Conservation (phyloP, 2,113 vertebrate species). For the Syngnathoides biaculeatus region DNA sequence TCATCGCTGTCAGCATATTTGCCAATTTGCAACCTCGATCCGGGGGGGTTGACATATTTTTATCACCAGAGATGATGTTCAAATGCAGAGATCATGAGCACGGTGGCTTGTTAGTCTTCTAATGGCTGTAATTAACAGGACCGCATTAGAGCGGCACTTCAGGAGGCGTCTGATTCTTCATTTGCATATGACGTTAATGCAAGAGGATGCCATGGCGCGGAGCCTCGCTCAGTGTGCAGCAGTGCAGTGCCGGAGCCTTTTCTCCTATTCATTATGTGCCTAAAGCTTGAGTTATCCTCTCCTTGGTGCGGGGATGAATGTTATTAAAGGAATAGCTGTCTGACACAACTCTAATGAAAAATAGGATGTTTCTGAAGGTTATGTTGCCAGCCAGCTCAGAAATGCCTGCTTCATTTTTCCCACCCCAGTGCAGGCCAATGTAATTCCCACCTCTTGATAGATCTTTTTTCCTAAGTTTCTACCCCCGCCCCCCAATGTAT, state of each 20-base stretch:
- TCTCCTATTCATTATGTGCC: slow-evolving; percentile 79
- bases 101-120: slow-evolving; percentile 84
- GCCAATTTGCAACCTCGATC: slow-evolving; percentile 92
- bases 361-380: slow-evolving; percentile 82
- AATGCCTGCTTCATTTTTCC: slow-evolving; percentile 75
- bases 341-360: slow-evolving; percentile 81
- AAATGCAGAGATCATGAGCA: slow-evolving; percentile 95
- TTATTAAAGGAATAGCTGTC: slow-evolving; percentile 78
- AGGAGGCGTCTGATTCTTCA: slow-evolving; percentile 85
- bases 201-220: slow-evolving; percentile 75
- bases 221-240: slow-evolving; percentile 69
- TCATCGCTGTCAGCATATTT: slow-evolving; percentile 92
- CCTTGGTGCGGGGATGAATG: slow-evolving; percentile 77
- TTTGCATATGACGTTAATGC: slow-evolving; percentile 83
- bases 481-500: no score
- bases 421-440: slow-evolving; percentile 62
- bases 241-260: slow-evolving; percentile 63
- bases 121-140: slow-evolving; percentile 96
- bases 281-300: slow-evolving; percentile 78
- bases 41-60: slow-evolving; percentile 86
- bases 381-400: slow-evolving; percentile 73
- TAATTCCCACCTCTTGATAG: slow-evolving; percentile 78
- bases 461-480: slow-evolving; percentile 73
- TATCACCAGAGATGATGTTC: slow-evolving; percentile 90
- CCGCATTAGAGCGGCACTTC: slow-evolving; percentile 83